phyloP scores from a whole-genome alignment of 2,113 vertebrate species.

The Hystrix cristata region DNA sequence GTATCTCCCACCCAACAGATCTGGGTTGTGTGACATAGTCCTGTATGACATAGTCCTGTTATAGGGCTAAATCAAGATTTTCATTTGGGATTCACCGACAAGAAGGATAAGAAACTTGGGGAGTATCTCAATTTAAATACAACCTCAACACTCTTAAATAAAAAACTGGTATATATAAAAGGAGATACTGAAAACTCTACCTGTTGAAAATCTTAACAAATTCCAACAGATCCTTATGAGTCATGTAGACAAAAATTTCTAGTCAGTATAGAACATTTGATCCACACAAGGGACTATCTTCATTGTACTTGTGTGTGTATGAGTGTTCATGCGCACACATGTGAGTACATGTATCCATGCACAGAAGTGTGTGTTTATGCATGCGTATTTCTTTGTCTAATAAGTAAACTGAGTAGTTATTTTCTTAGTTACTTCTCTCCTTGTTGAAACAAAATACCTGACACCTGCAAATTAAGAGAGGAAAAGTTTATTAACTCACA shows the following conservation, averaged over 20 bases:
- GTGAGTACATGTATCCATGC: background rate
- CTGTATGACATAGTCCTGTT: background rate
- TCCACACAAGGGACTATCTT: background rate
- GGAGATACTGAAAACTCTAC: background rate
- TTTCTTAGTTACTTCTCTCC: too few species aligned
- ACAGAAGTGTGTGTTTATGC: background rate
- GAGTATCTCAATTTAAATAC: conserved; percentile 8
- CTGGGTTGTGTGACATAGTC: background rate
- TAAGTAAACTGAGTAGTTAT: background rate
- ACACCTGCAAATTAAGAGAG: too few species aligned
- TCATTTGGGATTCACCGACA: background rate
- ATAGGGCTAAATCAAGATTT: background rate
- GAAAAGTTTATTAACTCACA: too few species aligned
- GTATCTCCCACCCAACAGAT: background rate
- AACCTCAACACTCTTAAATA: background rate
- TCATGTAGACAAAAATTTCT: background rate
- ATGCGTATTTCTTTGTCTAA: background rate
- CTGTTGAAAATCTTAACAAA: background rate
- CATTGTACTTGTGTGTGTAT: background rate
- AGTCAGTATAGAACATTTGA: background rate
- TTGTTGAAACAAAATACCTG: too few species aligned
- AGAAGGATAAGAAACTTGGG: background rate
- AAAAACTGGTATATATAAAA: conserved; percentile 34
- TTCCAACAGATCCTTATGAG: background rate
- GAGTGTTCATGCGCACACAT: background rate